Evolutionary conservation across 2,888 invertebrate species (phyloP).

Genomic region (Cantharis rufa): DNA sequence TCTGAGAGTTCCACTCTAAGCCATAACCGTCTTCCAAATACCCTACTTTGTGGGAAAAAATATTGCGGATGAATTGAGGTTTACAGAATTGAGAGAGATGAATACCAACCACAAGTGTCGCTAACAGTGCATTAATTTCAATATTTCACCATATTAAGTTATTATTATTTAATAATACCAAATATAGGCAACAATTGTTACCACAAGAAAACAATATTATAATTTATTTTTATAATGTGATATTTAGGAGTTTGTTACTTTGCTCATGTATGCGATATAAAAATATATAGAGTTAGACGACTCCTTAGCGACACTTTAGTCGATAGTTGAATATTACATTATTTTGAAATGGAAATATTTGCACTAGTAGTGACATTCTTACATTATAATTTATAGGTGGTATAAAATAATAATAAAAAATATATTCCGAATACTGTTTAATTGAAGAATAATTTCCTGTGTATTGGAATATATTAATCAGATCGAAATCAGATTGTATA

Average conservation of each 20-base stretch:
- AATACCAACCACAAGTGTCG: too few species aligned
- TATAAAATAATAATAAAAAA: neutral
- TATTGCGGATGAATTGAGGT: too few species aligned
- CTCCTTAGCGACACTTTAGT: neutral
- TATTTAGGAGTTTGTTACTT: neutral
- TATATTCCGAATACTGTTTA: neutral
- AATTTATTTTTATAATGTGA: neutral
- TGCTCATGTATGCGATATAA: neutral
- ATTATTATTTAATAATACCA: too few species aligned
- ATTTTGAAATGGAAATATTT: neutral
- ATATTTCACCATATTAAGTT: too few species aligned
- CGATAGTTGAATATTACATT: neutral
- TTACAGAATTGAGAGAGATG: too few species aligned
- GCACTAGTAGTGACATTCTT: neutral
- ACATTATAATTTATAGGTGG: neutral
- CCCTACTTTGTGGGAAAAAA: too few species aligned
- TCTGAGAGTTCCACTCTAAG: too few species aligned
- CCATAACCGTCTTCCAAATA: too few species aligned
- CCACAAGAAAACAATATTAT: too few species aligned
- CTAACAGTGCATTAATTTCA: too few species aligned
- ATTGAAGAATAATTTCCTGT: neutral
- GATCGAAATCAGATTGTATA: too few species aligned
- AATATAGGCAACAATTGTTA: too few species aligned
- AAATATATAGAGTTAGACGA: neutral
- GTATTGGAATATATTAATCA: neutral